Conservation (phyloP, 2,888 invertebrate species). For the Penaeus monodon region DNA sequence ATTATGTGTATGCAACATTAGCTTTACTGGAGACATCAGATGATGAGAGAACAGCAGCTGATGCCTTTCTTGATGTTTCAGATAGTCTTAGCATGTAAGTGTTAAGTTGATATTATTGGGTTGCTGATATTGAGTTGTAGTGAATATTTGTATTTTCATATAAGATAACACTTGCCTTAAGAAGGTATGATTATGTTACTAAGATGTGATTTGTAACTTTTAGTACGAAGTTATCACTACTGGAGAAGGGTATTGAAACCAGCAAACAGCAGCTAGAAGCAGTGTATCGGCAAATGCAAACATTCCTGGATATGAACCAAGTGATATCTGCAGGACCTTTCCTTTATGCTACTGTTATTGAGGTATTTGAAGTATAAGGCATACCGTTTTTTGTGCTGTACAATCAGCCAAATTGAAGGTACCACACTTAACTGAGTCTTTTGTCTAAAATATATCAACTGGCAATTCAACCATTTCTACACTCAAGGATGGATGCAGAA, state of each 20-base stretch:
- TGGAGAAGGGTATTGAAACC: constrained; percentile 78
- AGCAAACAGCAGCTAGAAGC: constrained; percentile 80
- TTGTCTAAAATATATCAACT: neutral
- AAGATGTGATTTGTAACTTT: constrained; percentile 52
- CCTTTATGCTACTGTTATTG: constrained; percentile 86
- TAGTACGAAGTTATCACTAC: constrained; percentile 75
- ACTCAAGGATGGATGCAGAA: too few relatives aligned
- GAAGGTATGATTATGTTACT: too few relatives aligned
- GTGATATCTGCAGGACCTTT: constrained; percentile 91
- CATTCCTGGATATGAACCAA: constrained; percentile 82
- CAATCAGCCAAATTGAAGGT: neutral
- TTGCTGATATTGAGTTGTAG: neutral
- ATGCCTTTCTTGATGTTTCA: constrained; percentile 55
- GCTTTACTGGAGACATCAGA: constrained; percentile 82
- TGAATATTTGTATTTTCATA: neutral
- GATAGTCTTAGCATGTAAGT: constrained; percentile 57
- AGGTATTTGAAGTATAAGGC: constrained; percentile 75
- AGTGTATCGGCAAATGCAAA: constrained; percentile 83
- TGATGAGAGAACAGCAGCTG: constrained; percentile 40
- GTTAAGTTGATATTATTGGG: neutral
- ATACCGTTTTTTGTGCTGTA: neutral
- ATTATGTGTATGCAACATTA: constrained; percentile 84
- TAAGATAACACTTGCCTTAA: too few relatives aligned
- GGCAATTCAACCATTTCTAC: too few relatives aligned
- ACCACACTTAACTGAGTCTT: neutral